These are phyloP conservation scores for Tortricodes alternella DNA, from an alignment of 2,888 invertebrate species.

Conservation along the genomic window DNA sequence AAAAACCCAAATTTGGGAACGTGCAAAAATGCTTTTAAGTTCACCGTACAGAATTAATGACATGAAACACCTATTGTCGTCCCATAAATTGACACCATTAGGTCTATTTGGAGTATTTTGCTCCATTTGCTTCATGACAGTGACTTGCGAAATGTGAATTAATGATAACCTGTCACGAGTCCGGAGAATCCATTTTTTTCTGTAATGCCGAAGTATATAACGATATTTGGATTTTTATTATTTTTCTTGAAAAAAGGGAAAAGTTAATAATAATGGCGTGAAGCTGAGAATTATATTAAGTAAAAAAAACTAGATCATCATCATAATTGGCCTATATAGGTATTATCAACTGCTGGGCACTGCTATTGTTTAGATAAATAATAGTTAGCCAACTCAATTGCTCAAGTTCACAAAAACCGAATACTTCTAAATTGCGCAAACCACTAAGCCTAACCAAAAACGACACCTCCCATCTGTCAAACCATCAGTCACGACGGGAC, in stretches of 20 bases:
- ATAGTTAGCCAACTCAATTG: constrained; percentile 4
- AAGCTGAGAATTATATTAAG: too few relatives aligned
- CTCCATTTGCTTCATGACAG: constrained; percentile 50
- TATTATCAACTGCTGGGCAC: too few relatives aligned
- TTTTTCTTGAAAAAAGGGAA: too few relatives aligned
- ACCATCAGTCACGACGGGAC: constrained; percentile 42
- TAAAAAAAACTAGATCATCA: too few relatives aligned
- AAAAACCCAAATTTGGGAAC: not conserved
- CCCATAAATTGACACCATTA: constrained; percentile 9
- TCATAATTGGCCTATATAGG: too few relatives aligned
- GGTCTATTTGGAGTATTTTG: constrained; percentile 36
- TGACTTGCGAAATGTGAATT: constrained; percentile 59
- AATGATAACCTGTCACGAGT: constrained; percentile 48
- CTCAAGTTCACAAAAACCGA: not conserved
- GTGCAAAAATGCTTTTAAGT: not conserved
- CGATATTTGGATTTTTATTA: too few relatives aligned
- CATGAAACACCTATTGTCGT: constrained; percentile 7
- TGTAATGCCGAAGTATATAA: too few relatives aligned
- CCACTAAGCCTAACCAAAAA: constrained; percentile 42
- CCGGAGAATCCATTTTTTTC: not conserved
- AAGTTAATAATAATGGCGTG: too few relatives aligned
- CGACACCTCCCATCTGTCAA: constrained; percentile 51
- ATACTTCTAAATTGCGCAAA: constrained; percentile 18
- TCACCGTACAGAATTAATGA: constrained; percentile 19
- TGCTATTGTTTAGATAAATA: not conserved